phyloP scores from a whole-genome alignment of 1,140 invertebrate genomes.

The Drosophila lacteicornis region DNA sequence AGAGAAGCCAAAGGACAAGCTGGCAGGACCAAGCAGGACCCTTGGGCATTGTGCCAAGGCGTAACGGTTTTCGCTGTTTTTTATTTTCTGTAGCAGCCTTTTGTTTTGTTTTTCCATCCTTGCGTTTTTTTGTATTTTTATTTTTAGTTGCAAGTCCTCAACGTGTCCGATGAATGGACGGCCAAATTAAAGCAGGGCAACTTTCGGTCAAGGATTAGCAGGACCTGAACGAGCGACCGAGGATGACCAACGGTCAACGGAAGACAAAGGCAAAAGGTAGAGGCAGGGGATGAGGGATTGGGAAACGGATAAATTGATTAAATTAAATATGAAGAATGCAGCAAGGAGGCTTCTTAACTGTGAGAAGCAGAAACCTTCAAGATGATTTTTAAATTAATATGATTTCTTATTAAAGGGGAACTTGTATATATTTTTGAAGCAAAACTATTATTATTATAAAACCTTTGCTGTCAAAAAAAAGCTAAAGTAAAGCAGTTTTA shows the following conservation, averaged over 20 bases:
- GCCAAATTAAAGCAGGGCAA: conserved; percentile 43
- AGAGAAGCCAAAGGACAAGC: conserved; percentile 13
- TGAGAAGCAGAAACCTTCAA: too few species aligned
- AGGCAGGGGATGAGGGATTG: not conserved
- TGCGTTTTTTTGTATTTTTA: not conserved
- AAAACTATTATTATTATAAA: not conserved
- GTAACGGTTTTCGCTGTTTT: conserved; percentile 50
- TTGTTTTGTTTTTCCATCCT: conserved; percentile 24
- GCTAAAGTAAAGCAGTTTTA: too few species aligned
- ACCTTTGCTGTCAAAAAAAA: not conserved
- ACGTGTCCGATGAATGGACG: conserved; percentile 38
- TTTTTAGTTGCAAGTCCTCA: conserved; percentile 32
- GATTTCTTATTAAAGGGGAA: not conserved
- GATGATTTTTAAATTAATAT: not conserved
- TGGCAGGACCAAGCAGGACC: conserved; percentile 30
- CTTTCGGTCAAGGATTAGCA: conserved; percentile 43
- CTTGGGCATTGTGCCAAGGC: conserved; percentile 52
- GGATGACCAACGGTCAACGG: conserved; percentile 50
- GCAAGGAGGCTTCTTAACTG: not conserved
- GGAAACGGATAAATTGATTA: too few species aligned
- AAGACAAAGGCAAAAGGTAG: not conserved
- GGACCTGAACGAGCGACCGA: not conserved
- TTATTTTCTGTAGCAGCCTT: conserved; percentile 20
- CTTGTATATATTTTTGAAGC: not conserved
- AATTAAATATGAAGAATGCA: not conserved